Evolutionary conservation across 2,113 vertebrate genomes (phyloP), one percentile per base, ranked within the genome.

Genomic region (Perca schrenkii): DNA sequence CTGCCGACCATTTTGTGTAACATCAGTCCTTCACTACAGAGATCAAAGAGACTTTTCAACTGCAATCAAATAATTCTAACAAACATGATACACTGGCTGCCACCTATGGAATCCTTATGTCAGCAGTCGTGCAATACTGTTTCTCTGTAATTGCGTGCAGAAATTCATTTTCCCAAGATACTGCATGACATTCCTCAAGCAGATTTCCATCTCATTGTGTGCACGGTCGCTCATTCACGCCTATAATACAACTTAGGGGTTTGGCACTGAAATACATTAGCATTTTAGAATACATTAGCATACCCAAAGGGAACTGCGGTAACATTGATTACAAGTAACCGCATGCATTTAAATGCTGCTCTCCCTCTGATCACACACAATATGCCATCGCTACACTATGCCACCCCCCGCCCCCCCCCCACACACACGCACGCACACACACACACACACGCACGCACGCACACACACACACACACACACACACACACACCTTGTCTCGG

Each of bases 321-420:
- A 91, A 89, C 89, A 93, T 89, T 91, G 91, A 93, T 93, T 91
- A 92, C 86, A 89, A 89, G 80, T 84, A 88, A 84, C 84, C 19
- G 4, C 73, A 72, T 91, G 82, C 78, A 92, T 90, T 90, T 89
- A 87, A 77, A 89, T 86, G 85, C 82, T 77, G 67, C 75, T 80
- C 69, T 85, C 80, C 77, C 74, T 89, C 83, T 79, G 83, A 89
- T 92, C 88, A 83, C 75, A 70, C 64, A 85, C 77, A 91, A 90
- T 79, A 83, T 80, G 70, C 76, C 86, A 82, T 66, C n/a, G 11
- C 74, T 62, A 54, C 78, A 64, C n/a, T 75, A 70, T 56, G 31
- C 50, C 50, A 47, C 19, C 53, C 50, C 69, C 12, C 71, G 40
- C 5, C 8, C 69, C 12, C 71, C 46, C 5, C 8, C 4, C 31